Evolutionary conservation across 2,113 vertebrate species (phyloP).

Genomic region (Suncus etruscus): DNA sequence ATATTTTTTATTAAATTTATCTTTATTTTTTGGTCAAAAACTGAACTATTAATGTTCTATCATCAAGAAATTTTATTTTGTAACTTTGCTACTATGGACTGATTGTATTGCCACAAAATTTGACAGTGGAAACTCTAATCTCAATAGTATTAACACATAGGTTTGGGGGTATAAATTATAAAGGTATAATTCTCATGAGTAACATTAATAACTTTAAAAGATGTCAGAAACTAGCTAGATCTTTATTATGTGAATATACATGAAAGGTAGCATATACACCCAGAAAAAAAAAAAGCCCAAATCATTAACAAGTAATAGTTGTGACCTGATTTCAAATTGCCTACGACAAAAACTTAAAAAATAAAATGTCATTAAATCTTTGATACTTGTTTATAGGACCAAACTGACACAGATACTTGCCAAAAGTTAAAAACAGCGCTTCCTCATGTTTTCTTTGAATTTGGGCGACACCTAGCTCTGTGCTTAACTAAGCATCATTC

Average conservation of each 20-base stretch:
- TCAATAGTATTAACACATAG: neutral
- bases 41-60: neutral
- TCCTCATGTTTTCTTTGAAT: too few species aligned
- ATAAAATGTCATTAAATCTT: neutral
- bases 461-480: too few species aligned
- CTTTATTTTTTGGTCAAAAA: neutral
- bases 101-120: neutral
- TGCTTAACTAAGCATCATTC: too few species aligned
- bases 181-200: neutral
- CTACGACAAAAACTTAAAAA: neutral
- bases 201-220: neutral
- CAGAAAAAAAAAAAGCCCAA: neutral
- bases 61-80: neutral
- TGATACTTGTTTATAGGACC: neutral
- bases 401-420: neutral
- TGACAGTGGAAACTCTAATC: neutral
- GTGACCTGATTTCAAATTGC: neutral
- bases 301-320: neutral
- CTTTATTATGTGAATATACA: neutral
- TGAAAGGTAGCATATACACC: neutral
- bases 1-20: neutral
- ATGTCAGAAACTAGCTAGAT: neutral
- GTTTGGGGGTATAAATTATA: neutral
- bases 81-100: neutral
- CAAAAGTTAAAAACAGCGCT: neutral